These are phyloP conservation scores for Vimba vimba DNA, from an alignment of 2,113 vertebrate species.

Conservation along the genomic window DNA sequence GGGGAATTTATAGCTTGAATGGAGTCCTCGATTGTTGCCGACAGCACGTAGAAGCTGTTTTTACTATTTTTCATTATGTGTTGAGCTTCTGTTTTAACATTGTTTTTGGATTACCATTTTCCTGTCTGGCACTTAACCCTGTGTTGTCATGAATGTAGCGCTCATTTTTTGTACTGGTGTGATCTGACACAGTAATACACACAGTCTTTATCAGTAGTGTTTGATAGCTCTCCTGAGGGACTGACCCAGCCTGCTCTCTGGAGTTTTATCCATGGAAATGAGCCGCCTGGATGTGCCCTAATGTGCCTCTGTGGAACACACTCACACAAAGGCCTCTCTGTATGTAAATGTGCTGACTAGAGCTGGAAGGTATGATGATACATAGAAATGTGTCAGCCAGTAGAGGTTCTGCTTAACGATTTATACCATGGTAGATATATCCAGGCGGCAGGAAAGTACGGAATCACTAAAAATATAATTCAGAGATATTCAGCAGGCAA, in stretches of 20 bases:
- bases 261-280: slow-evolving; percentile 18
- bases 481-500: neutral
- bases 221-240: slow-evolving; percentile 24
- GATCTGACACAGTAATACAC: neutral
- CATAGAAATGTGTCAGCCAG: neutral
- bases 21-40: neutral
- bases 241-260: slow-evolving; percentile 1
- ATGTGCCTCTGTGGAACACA: slow-evolving; percentile 16
- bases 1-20: neutral
- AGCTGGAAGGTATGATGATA: neutral
- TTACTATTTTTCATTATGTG: neutral
- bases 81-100: slow-evolving; percentile 3
- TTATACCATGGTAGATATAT: neutral
- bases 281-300: slow-evolving; percentile 9
- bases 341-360: slow-evolving; percentile 43
- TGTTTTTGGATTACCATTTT: neutral
- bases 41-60: neutral
- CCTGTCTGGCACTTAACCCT: slow-evolving; percentile 19
- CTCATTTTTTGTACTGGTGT: neutral
- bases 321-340: slow-evolving; percentile 5
- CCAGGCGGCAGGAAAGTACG: neutral
- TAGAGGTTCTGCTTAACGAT: neutral
- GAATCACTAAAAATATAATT: neutral
- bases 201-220: slow-evolving; percentile 21
- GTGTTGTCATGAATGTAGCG: neutral